Percentiles rank a stretch among this genome's conserved stretches.
phyloP scores from a whole-genome alignment of 2,888 invertebrate genomes.

The Xestia sexstrigata region DNA sequence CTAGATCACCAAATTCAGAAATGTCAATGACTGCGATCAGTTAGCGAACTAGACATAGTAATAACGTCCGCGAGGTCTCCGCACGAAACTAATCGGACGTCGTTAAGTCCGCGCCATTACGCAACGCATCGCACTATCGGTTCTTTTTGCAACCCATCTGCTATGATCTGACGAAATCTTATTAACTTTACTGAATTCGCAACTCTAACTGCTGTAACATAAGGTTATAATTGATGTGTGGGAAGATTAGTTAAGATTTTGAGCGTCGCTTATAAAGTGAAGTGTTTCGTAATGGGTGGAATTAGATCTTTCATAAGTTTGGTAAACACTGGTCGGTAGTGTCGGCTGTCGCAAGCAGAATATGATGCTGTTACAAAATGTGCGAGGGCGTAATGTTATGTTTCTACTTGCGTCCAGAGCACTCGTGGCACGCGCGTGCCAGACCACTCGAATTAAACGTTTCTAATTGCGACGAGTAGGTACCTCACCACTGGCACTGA shows the following conservation, averaged over 20 bases:
- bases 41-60: not conserved
- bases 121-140: slow-evolving; percentile 53
- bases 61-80: not conserved
- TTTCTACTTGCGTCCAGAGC: not conserved
- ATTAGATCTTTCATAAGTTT: slow-evolving; percentile 60
- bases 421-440: not conserved
- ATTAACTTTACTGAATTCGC: slow-evolving; percentile 28
- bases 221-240: slow-evolving; percentile 32
- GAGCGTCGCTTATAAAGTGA: slow-evolving; percentile 39
- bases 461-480: not conserved
- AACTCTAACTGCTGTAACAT: slow-evolving; percentile 28
- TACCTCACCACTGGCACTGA: not conserved
- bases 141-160: slow-evolving; percentile 63
- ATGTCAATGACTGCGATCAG: not conserved
- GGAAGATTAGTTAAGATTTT: slow-evolving; percentile 26
- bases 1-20: slow-evolving; percentile 2
- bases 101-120: slow-evolving; percentile 43
- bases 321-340: slow-evolving; percentile 21
- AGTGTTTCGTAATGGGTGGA: slow-evolving; percentile 57
- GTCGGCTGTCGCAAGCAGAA: slow-evolving; percentile 37
- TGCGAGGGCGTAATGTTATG: not conserved
- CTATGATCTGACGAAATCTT: slow-evolving; percentile 41
- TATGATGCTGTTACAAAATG: slow-evolving; percentile 25
- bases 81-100: slow-evolving; percentile 23
- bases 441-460: not conserved